Evolutionary conservation across 2,113 vertebrate genomes (phyloP), one percentile per base, ranked within the genome.

Genomic region (Willisornis vidua): DNA sequence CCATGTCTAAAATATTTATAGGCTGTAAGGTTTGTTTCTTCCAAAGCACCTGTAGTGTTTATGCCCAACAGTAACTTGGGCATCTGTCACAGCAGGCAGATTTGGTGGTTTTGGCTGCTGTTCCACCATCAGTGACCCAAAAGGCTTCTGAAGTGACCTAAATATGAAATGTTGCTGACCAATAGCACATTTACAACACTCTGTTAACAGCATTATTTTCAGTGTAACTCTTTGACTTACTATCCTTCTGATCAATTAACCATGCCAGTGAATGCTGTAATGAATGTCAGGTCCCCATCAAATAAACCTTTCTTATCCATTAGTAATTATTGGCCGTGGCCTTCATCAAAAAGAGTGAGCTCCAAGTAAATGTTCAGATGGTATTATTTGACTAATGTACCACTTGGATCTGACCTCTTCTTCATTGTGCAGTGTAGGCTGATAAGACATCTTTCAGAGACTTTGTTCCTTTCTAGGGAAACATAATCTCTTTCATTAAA

Each of bases 1-100:
- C 68, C 48, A 84, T 9, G 70, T 43, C 91, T 97, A 49, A 97
- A 97, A 95, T 95, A 95, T 96, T 96, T 90, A 86, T 93, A 67
- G 95, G 61, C 81, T 84, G 83, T 90, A 81, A 87, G 74, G 89
- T 95, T 83, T 96, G 55, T 57, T 95, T 96, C 61, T 96, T 89
- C 74, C 55, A 63, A 74, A 90, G 90, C 73, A 96, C 93, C 80
- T 91, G 89, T 74, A 71, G 33, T 97, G 91, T 70, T 95, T 87
- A 81, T 73, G 51, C 90, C 72, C 72, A 85, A 9, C 62, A 81
- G 88, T 79, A 87, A 45, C 71, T 68, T 58, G 78, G 92, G 67
- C 88, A 96, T 96, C 93, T 94, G 82, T 95, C 89, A 92, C 68
- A 82, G 90, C 45, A 92, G 86, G 71, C 61, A 3, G 62, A 26